phyloP scores from a whole-genome alignment of 2,113 vertebrate genomes.

The Onychorhynchus coronatus region DNA sequence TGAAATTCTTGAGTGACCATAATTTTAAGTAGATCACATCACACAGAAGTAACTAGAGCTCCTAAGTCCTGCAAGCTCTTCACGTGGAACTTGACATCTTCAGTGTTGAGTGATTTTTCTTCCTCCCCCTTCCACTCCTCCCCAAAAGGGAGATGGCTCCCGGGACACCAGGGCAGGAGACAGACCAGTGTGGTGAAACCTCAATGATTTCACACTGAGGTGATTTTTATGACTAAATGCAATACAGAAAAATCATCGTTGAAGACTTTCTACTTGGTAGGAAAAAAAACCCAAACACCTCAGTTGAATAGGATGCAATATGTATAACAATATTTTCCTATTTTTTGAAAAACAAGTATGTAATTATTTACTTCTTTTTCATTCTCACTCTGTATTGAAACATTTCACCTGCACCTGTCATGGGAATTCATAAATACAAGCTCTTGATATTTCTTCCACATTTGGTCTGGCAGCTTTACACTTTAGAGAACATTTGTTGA shows the following conservation, averaged over 20 bases:
- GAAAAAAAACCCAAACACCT: background rate
- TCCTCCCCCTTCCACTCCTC: background rate
- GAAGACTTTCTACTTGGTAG: background rate
- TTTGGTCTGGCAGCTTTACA: background rate
- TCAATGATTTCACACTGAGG: background rate
- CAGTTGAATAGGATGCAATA: background rate
- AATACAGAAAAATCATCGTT: background rate
- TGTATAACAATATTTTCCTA: background rate
- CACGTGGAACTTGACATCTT: background rate
- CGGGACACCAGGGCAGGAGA: background rate
- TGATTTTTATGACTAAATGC: background rate
- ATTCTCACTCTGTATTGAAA: background rate
- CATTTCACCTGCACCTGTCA: background rate
- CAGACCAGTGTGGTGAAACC: rapidly evolving
- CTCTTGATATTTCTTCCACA: background rate
- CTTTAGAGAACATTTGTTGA: background rate
- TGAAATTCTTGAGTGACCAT: background rate
- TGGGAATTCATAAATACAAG: background rate
- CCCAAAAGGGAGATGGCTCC: background rate
- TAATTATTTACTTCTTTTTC: background rate
- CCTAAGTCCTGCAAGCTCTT: background rate
- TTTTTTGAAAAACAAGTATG: background rate
- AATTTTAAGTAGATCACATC: background rate
- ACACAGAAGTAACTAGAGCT: background rate
- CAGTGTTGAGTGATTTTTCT: background rate